These are phyloP conservation scores for Pygoscelis adeliae DNA, from an alignment of 2,113 vertebrate genomes.

Conservation along the genomic window DNA sequence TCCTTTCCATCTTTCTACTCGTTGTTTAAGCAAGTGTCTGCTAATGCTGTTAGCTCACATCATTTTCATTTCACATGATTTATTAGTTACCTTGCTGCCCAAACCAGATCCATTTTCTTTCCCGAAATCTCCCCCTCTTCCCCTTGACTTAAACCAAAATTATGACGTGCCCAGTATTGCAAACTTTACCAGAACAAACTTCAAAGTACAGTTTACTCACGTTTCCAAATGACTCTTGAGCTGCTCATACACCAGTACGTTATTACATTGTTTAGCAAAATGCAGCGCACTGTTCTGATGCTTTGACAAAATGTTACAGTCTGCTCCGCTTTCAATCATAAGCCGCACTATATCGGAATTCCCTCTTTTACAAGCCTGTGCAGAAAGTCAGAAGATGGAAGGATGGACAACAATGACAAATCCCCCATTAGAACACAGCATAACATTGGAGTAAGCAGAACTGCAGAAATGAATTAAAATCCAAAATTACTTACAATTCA, in stretches of 20 bases:
- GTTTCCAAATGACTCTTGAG: slow-evolving; percentile 87
- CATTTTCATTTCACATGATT: not conserved
- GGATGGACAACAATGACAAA: not conserved
- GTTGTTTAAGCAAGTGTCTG: not conserved
- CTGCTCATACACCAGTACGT: slow-evolving; percentile 86
- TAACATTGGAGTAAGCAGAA: not conserved
- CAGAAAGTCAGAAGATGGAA: not conserved
- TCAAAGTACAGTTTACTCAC: slow-evolving; percentile 77
- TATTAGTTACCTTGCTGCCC: not conserved
- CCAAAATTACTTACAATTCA: not conserved
- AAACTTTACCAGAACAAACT: not conserved
- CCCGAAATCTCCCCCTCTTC: not conserved
- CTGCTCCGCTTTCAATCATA: slow-evolving; percentile 91
- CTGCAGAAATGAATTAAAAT: not conserved
- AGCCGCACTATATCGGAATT: slow-evolving; percentile 93
- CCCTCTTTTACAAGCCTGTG: slow-evolving; percentile 93
- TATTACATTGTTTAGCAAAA: slow-evolving; percentile 92
- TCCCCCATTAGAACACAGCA: accelerated
- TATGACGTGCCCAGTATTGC: not conserved
- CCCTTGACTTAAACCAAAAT: not conserved
- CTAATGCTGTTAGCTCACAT: not conserved
- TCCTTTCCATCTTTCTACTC: not conserved
- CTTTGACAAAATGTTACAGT: slow-evolving; percentile 94
- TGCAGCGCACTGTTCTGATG: slow-evolving; percentile 90
- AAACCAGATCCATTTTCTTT: not conserved